Evolutionary conservation across 2,888 invertebrate species (phyloP).

Genomic region (Drosophila differens): DNA sequence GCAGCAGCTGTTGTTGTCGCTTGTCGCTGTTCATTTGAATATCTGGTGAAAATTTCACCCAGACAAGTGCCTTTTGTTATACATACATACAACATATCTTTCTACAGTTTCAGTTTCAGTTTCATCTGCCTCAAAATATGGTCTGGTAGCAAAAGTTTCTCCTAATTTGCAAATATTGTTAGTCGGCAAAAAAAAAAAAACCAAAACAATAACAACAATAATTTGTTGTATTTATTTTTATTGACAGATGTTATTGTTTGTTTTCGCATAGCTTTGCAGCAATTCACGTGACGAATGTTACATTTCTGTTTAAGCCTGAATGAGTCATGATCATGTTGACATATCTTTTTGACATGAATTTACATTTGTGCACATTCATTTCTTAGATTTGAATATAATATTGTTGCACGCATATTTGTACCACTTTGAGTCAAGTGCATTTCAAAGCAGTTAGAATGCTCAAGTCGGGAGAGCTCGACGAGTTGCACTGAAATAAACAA

Average conservation of each 20-base stretch:
- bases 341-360: constrained; percentile 1
- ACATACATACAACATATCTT: constrained; percentile 34
- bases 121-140: constrained; percentile 65
- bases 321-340: constrained; percentile 58
- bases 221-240: constrained; percentile 29
- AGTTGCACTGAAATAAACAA: neutral
- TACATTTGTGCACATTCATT: neutral
- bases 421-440: neutral
- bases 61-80: constrained; percentile 78
- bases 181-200: constrained; percentile 5
- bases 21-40: constrained; percentile 72
- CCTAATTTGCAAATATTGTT: constrained; percentile 78
- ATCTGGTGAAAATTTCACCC: constrained; percentile 81
- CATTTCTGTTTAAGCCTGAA: constrained; percentile 56
- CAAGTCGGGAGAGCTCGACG: neutral
- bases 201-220: constrained; percentile 6
- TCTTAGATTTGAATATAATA: neutral
- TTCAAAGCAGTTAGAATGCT: neutral
- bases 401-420: neutral
- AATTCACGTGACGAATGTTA: constrained; percentile 71
- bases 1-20: constrained; percentile 31
- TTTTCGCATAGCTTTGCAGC: constrained; percentile 58
- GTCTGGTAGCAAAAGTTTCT: constrained; percentile 67
- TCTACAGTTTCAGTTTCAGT: constrained; percentile 40
- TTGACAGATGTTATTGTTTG: constrained; percentile 32